A percentile compares a stretch with the other conserved stretches of the same genome.
Conservation (phyloP, 2,797 vertebrate species). For the Neoniphon sammara region DNA sequence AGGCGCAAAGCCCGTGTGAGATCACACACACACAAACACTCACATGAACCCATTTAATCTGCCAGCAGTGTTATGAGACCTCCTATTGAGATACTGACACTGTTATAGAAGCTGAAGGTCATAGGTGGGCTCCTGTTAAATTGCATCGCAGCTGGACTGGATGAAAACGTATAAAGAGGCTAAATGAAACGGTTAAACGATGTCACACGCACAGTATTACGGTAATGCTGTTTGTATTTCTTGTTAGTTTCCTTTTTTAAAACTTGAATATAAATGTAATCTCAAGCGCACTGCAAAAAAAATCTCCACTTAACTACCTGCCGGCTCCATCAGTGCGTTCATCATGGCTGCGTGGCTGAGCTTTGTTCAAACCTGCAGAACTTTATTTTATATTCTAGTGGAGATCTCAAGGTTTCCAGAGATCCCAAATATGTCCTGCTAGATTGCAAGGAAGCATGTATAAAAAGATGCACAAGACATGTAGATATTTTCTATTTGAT, state of each 20-base stretch:
- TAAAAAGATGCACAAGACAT: too few relatives aligned
- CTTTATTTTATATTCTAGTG: too few relatives aligned
- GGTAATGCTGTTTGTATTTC: too few relatives aligned
- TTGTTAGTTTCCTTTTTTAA: slow-evolving; percentile 28
- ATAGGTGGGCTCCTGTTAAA: slow-evolving; percentile 55
- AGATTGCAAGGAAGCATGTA: too few relatives aligned
- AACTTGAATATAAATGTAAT: slow-evolving; percentile 18
- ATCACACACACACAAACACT: slow-evolving; percentile 2
- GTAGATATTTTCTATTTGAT: too few relatives aligned
- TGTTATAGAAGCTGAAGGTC: slow-evolving; percentile 59
- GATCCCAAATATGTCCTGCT: too few relatives aligned
- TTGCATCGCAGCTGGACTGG: slow-evolving; percentile 25
- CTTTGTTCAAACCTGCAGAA: too few relatives aligned
- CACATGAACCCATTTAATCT: slow-evolving; percentile 50
- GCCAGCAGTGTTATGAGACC: slow-evolving; percentile 35
- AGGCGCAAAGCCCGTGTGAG: too few relatives aligned
- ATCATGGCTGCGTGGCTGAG: too few relatives aligned
- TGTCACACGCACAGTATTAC: slow-evolving; percentile 10
- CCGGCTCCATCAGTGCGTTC: too few relatives aligned
- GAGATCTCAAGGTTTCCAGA: too few relatives aligned
- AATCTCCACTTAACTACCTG: too few relatives aligned
- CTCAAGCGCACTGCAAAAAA: background rate
- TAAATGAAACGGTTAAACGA: slow-evolving; percentile 63
- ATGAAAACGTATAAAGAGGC: slow-evolving; percentile 52
- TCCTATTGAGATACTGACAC: slow-evolving; percentile 53